phyloP scores from a whole-genome alignment of 2,888 invertebrate genomes.

The Standfussiana lucernea region DNA sequence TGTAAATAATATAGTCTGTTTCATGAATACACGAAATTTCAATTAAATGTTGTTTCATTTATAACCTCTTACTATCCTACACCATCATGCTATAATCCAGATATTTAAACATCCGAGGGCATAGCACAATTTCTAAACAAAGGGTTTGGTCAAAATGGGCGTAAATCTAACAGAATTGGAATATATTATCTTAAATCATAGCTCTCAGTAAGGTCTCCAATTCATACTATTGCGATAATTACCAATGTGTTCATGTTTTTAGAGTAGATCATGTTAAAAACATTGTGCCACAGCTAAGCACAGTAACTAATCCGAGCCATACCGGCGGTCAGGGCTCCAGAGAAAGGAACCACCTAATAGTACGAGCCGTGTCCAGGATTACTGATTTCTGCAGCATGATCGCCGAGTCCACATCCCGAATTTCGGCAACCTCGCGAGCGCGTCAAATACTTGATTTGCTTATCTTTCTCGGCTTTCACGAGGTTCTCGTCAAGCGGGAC shows the following conservation, averaged over 20 bases:
- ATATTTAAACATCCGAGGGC: not conserved
- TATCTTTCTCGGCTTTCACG: too few relatives aligned
- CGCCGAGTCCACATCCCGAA: too few relatives aligned
- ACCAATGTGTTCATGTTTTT: too few relatives aligned
- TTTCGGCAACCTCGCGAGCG: too few relatives aligned
- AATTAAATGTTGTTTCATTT: constrained; percentile 85
- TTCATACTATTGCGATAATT: not conserved
- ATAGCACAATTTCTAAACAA: not conserved
- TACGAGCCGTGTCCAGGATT: too few relatives aligned
- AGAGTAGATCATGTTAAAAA: not conserved
- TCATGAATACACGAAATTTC: constrained; percentile 81
- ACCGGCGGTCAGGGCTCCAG: too few relatives aligned
- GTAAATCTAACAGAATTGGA: not conserved
- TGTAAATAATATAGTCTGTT: constrained; percentile 76
- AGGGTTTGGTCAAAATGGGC: not conserved
- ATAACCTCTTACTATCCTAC: constrained; percentile 72
- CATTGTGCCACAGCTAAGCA: too few relatives aligned
- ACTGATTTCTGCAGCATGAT: too few relatives aligned
- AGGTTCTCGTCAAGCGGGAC: too few relatives aligned
- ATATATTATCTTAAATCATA: not conserved
- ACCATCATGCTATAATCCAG: constrained; percentile 87
- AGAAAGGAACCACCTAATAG: too few relatives aligned
- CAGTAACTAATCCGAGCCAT: too few relatives aligned
- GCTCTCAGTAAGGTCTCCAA: not conserved
- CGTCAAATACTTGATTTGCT: too few relatives aligned